A percentile compares a stretch with the other conserved stretches of the same genome.
Evolutionary conservation across 2,797 vertebrate genomes (phyloP).

Genomic region (Sebastes diploproa): DNA sequence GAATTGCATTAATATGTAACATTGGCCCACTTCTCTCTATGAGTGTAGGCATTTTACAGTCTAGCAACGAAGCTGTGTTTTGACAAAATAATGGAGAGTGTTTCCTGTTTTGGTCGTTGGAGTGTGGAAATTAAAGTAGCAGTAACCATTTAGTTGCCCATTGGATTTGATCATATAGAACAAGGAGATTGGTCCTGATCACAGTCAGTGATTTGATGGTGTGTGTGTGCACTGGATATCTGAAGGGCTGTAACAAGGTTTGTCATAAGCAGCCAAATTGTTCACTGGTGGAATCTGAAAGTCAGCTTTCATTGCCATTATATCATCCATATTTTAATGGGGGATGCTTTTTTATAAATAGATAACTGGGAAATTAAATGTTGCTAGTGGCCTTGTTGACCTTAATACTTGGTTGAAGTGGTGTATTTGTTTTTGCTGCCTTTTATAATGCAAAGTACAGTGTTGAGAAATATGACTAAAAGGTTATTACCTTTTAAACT

Average conservation of each 20-base stretch:
- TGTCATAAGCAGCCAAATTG: neutral
- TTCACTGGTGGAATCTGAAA: neutral
- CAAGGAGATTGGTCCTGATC: neutral
- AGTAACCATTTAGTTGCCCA: neutral
- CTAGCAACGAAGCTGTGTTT: constrained; percentile 23
- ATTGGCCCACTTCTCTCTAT: constrained; percentile 35
- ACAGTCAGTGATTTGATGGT: neutral
- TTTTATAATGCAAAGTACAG: neutral
- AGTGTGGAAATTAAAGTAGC: constrained; percentile 38
- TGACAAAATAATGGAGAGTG: constrained; percentile 65
- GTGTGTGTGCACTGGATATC: neutral
- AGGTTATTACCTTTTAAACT: neutral
- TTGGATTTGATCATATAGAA: constrained; percentile 1
- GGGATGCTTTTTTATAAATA: neutral
- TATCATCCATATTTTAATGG: neutral
- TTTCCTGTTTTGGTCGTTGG: constrained; percentile 66
- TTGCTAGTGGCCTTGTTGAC: neutral
- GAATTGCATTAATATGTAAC: constrained; percentile 45
- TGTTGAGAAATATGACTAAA: neutral
- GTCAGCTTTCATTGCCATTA: neutral
- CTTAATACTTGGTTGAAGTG: neutral
- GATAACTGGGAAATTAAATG: neutral
- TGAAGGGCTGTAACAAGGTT: neutral
- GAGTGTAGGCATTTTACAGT: constrained; percentile 24
- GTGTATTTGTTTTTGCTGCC: neutral